Evolutionary conservation across 2,113 vertebrate genomes (phyloP).

Genomic region (Ceyx melanurus): DNA sequence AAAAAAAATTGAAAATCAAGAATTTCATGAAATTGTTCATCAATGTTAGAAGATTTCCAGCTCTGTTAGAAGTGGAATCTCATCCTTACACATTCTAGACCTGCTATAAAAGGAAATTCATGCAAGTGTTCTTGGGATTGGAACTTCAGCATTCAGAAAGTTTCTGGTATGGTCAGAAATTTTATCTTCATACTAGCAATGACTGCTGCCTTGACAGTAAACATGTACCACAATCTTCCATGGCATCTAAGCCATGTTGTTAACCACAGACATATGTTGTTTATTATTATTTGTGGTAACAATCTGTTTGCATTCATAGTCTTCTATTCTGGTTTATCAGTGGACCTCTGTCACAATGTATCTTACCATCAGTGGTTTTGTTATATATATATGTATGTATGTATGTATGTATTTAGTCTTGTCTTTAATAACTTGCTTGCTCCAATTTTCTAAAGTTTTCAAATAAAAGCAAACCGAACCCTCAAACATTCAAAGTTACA

Average conservation of each 20-base stretch:
- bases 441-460: neutral
- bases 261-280: neutral
- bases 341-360: neutral
- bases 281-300: neutral
- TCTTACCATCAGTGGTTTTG: neutral
- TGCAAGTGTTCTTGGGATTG: neutral
- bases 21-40: neutral
- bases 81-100: neutral
- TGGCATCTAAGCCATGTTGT: neutral
- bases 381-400: neutral
- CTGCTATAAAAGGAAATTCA: neutral
- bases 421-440: neutral
- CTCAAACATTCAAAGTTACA: neutral
- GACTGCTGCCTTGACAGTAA: slow-evolving; percentile 3
- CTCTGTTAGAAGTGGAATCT: neutral
- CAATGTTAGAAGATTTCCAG: neutral
- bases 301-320: neutral
- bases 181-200: neutral
- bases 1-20: too few species aligned
- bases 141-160: neutral
- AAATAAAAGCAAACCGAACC: neutral
- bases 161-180: neutral
- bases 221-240: neutral
- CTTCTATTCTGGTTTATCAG: slow-evolving; percentile 1
- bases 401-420: neutral